Evolutionary conservation across 2,113 vertebrate species (phyloP).

Genomic region (Hemicordylus capensis): DNA sequence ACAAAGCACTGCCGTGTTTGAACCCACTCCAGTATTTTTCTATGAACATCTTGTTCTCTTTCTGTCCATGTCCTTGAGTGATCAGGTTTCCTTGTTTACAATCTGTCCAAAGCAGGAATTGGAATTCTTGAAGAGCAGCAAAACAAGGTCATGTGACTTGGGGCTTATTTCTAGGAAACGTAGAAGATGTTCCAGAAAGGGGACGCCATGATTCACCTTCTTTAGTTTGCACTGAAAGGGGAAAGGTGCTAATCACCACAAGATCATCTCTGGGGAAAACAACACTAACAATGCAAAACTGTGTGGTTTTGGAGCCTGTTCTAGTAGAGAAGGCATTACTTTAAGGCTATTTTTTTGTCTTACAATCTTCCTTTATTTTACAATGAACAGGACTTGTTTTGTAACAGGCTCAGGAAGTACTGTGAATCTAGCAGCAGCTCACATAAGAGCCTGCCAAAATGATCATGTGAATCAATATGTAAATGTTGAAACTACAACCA

Average conservation of each 20-base stretch:
- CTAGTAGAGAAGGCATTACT: constrained; percentile 1
- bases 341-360: not conserved
- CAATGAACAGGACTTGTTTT: not conserved
- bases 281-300: no score
- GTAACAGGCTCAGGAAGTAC: not conserved
- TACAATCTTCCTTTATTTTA: not conserved
- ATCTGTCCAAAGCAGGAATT: constrained; percentile 59
- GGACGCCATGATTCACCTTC: constrained; percentile 1
- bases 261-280: not conserved
- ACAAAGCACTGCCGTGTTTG: constrained; percentile 49
- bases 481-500: not conserved
- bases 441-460: not conserved
- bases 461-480: not conserved
- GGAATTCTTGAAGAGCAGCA: constrained; percentile 72
- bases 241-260: not conserved
- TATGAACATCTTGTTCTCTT: constrained; percentile 69
- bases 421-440: not conserved
- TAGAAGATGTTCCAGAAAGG: constrained; percentile 47
- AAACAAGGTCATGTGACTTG: constrained; percentile 66
- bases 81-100: constrained; percentile 74
- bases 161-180: constrained; percentile 66
- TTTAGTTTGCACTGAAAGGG: constrained; percentile 21
- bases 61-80: constrained; percentile 60
- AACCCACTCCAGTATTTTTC: constrained; percentile 54
- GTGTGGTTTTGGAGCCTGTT: not conserved